Conservation (phyloP, 2,888 invertebrate genomes). For the Plagodis pulveraria region DNA sequence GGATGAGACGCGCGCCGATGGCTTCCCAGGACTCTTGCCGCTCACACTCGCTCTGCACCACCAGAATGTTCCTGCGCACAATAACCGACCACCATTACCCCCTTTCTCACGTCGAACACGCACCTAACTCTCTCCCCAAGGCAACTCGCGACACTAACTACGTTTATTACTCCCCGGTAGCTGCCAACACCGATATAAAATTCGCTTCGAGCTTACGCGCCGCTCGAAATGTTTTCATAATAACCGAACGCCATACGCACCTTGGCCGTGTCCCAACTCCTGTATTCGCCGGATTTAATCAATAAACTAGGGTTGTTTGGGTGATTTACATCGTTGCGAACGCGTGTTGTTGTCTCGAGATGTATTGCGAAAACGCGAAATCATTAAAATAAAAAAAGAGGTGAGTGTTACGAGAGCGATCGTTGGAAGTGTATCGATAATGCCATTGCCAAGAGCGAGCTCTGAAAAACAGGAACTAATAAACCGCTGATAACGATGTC, state of each 20-base stretch:
- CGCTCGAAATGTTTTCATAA: slow-evolving; percentile 71
- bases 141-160: slow-evolving; percentile 48
- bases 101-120: slow-evolving; percentile 33
- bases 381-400: slow-evolving; percentile 13
- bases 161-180: slow-evolving; percentile 50
- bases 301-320: slow-evolving; percentile 50
- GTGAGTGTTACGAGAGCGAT: slow-evolving; percentile 29
- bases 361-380: not conserved
- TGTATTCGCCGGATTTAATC: slow-evolving; percentile 55
- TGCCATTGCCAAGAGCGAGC: slow-evolving; percentile 75
- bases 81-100: slow-evolving; percentile 41
- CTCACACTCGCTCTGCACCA: slow-evolving; percentile 96
- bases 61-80: slow-evolving; percentile 92
- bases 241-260: slow-evolving; percentile 63
- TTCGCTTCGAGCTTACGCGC: slow-evolving; percentile 63
- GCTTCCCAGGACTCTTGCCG: slow-evolving; percentile 96
- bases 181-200: slow-evolving; percentile 63
- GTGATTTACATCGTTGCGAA: slow-evolving; percentile 8
- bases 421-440: slow-evolving; percentile 44
- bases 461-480: slow-evolving; percentile 70
- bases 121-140: slow-evolving; percentile 52
- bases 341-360: slow-evolving; percentile 1
- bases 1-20: slow-evolving; percentile 96
- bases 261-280: slow-evolving; percentile 70
- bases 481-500: slow-evolving; percentile 67